Evolutionary conservation across 2,888 invertebrate genomes (phyloP), one percentile per base, ranked within the genome.

Genomic region (Hypolimnas misippus): DNA sequence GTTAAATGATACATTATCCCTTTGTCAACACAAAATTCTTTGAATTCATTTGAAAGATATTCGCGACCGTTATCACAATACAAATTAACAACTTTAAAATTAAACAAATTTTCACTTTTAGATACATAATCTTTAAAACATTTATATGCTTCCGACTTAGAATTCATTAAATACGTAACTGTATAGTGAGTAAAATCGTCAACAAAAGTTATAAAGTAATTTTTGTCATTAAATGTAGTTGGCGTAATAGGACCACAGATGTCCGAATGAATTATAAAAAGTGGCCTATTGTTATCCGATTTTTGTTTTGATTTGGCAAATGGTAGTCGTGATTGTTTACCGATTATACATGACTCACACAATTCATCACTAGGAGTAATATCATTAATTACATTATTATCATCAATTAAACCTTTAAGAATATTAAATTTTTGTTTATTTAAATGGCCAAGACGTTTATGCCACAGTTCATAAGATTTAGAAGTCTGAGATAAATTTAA

Each of bases 401-500:
- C 38, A 17, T 50, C 14, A 50, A 50, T 38, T 17, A 7, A 21
- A 16, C 8, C 33, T 46, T 46, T 14, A 29, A 21, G 8, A 46
- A 33, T 35, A 21, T 17, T 6, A 29, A 12, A 29, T 42, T 29
- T 42, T 8, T 16, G 12, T 54, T 38, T 38, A 73, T 72, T 38
- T 14, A 38, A 38, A 10, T 38, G 38, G 14, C 38, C 38, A 14
- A 38, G 38, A 38, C 38, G 38, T 10, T 38, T 38, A 38, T 38
- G 38, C 38, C 38, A 38, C 10, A 38, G 38, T 38, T 38, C 38
- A 10, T 38, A 38, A 14, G 38, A 38, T 38, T 7, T 38, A 38
- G 38, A 38, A 38, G 38, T 38, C 10, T 38, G 38, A 38, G 38
- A 38, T 14, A 38, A 38, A 38, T 38, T 38, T 38, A 38, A 38